phyloP scores from a whole-genome alignment of 1,140 invertebrate genomes.

The Caerostris darwini region DNA sequence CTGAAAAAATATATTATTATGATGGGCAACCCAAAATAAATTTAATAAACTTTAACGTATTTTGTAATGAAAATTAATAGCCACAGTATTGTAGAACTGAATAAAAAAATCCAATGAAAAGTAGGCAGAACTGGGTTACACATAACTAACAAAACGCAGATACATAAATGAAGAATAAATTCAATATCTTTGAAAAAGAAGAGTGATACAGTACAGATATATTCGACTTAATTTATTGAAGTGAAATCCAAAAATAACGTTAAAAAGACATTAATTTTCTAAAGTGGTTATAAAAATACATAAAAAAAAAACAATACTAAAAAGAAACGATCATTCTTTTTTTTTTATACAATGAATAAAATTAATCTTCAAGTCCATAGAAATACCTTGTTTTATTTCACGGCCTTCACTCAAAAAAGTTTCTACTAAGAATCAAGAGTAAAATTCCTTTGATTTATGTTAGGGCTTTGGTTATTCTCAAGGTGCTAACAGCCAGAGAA shows the following conservation, averaged over 20 bases:
- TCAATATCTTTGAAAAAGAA: neutral
- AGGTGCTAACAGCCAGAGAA: neutral
- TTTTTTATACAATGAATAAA: conserved; percentile 20
- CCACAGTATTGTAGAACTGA: no score
- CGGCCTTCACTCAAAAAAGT: neutral
- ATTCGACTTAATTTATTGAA: neutral
- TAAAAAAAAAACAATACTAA: neutral
- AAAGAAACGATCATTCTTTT: neutral
- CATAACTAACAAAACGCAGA: neutral
- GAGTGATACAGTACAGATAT: neutral
- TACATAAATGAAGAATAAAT: neutral
- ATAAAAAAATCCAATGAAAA: neutral
- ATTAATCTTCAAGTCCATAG: neutral
- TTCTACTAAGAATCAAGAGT: neutral
- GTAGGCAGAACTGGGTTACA: neutral
- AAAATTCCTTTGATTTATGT: conserved; percentile 1
- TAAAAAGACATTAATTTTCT: neutral
- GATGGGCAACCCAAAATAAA: no score
- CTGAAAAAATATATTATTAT: no score
- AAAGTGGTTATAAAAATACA: neutral
- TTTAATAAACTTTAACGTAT: no score
- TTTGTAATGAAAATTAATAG: no score
- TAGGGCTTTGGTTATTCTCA: conserved; percentile 1
- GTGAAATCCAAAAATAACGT: neutral
- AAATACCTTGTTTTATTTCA: neutral